Evolutionary conservation across 35 echinoderm and acorn worm species (phyloP).

Genomic region (Apostichopus californicus): DNA sequence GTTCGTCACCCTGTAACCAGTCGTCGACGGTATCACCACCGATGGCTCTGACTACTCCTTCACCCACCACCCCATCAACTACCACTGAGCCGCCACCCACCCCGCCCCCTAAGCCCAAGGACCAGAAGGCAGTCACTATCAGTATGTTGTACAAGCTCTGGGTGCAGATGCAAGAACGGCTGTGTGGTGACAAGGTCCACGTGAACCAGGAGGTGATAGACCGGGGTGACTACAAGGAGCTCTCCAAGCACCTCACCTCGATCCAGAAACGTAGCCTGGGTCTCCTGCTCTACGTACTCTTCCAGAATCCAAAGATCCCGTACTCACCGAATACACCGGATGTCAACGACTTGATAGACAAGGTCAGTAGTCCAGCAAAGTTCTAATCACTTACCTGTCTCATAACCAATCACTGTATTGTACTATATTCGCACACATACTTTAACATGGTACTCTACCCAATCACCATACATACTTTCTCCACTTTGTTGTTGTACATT

Average conservation of each 20-base stretch:
- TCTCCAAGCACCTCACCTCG: slow-evolving; percentile 60
- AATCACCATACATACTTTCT: too few species aligned
- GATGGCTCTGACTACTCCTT: not conserved
- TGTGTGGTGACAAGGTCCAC: slow-evolving; percentile 66
- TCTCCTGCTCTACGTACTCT: slow-evolving; percentile 83
- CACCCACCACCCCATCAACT: not conserved
- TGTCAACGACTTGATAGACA: slow-evolving; percentile 93
- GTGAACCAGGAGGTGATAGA: slow-evolving; percentile 67
- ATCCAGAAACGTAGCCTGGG: slow-evolving; percentile 90
- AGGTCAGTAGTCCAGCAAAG: slow-evolving; percentile 57
- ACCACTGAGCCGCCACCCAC: slow-evolving; percentile 8
- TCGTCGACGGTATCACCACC: not conserved
- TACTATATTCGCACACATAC: too few species aligned
- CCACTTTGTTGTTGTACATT: too few species aligned
- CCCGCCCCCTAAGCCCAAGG: slow-evolving; percentile 36
- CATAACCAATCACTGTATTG: too few species aligned
- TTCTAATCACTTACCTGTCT: too few species aligned
- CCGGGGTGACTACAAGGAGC: slow-evolving; percentile 73
- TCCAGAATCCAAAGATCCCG: slow-evolving; percentile 89
- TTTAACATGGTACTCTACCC: too few species aligned
- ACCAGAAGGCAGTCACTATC: slow-evolving; percentile 65
- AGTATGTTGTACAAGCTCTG: slow-evolving; percentile 81
- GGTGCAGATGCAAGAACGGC: slow-evolving; percentile 82
- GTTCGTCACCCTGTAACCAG: slow-evolving; percentile 24
- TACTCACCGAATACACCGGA: slow-evolving; percentile 96